phyloP scores from a whole-genome alignment of 1,140 invertebrate species.

The Augochlora pura region DNA sequence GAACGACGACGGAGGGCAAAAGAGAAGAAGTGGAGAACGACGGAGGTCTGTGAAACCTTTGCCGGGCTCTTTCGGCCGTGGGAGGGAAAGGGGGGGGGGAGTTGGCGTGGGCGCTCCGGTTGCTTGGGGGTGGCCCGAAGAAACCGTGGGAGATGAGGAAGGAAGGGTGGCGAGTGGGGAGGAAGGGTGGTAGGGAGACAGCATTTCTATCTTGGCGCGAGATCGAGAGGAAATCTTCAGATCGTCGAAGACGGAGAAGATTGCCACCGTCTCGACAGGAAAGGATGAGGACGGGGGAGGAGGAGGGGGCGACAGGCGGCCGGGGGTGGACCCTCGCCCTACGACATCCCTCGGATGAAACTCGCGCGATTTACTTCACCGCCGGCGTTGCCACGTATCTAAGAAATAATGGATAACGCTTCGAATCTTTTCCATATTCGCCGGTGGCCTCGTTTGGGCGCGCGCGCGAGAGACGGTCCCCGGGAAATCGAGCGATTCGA shows the following conservation, averaged over 20 bases:
- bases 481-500: no score
- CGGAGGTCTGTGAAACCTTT: constrained; percentile 23
- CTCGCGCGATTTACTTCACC: constrained; percentile 65
- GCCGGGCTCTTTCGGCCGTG: background rate
- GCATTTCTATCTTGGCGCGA: constrained; percentile 56
- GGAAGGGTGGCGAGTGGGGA: background rate
- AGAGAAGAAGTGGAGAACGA: constrained; percentile 41
- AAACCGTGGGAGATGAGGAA: no score
- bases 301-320: background rate
- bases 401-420: constrained; percentile 65
- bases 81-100: no score
- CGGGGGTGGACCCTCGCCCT: background rate
- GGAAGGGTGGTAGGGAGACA: background rate
- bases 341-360: constrained; percentile 60
- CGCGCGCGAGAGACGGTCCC: background rate
- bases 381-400: constrained; percentile 28
- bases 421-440: constrained; percentile 56
- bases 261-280: constrained; percentile 54
- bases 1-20: constrained; percentile 21
- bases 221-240: constrained; percentile 64
- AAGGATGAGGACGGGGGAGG: constrained; percentile 21
- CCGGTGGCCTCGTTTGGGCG: background rate
- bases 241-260: constrained; percentile 57
- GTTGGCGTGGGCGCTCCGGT: no score
- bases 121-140: background rate